Evolutionary conservation across 2,888 invertebrate species (phyloP).

Genomic region (Drosophila aldrichi): DNA sequence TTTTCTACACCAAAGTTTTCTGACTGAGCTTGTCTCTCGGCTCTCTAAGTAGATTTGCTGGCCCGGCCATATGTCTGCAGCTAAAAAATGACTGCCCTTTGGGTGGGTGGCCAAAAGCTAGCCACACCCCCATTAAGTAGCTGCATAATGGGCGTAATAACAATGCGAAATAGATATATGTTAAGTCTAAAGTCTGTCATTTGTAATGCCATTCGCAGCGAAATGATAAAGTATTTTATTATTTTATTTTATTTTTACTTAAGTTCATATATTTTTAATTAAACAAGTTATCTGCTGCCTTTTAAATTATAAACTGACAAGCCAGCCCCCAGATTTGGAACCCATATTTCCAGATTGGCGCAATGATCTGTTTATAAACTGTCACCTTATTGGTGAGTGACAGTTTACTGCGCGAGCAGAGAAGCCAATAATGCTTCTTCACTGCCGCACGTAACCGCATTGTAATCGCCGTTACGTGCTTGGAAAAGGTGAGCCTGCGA

Average conservation of each 20-base stretch:
- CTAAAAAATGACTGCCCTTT: constrained; percentile 25
- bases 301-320: too few species aligned
- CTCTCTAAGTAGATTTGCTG: constrained; percentile 68
- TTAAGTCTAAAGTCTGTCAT: neutral
- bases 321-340: too few species aligned
- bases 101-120: neutral
- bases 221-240: neutral
- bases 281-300: too few species aligned
- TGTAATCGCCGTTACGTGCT: too few species aligned
- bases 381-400: too few species aligned
- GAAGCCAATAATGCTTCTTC: too few species aligned
- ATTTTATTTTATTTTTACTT: neutral
- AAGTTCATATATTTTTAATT: too few species aligned
- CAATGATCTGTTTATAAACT: too few species aligned
- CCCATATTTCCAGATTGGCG: too few species aligned
- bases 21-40: constrained; percentile 49
- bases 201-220: neutral
- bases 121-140: constrained; percentile 14
- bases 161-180: constrained; percentile 28
- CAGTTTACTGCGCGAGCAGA: too few species aligned
- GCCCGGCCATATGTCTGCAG: constrained; percentile 53
- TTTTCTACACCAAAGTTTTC: constrained; percentile 60
- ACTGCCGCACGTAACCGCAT: too few species aligned
- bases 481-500: too few species aligned
- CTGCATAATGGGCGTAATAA: constrained; percentile 45